Base-by-base conservation (phyloP, 1,140 invertebrate genomes). In the Calycopis cecrops region DNA sequence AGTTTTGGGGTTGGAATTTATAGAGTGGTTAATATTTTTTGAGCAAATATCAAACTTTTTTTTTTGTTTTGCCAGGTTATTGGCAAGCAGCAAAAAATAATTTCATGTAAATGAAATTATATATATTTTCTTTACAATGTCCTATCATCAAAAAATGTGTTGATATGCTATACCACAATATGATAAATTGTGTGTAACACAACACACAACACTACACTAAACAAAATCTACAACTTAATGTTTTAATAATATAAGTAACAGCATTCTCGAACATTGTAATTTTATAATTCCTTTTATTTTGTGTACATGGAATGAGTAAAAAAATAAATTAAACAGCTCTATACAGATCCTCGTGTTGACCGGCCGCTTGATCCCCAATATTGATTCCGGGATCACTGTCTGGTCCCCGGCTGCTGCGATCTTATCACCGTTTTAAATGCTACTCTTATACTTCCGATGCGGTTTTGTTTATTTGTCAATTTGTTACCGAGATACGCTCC, bases 361-460 rank as follows among this genome's bases (percentile, higher is more conserved):
- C 58, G 55, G 59, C 53, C 65, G 65, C 70, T 73, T 85, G 77
- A 85, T 85, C 76, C 77, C 69, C 65, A 70, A 79, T 85, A 85
- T 85, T 85, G 81, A 85, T 85, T 85, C 67, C 54, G 62, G 71
- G 75, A 73, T 80, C 73, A 77, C 63, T 61, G 66, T 60, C 57
- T 34, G 55, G 54, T 52, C 52, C 59, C 58, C 58, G 69, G 55
- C 61, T 71, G 59, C 53, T 50, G 63, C 55, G 73, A 79, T 81
- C 68, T 76, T 84, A 84, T 84, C 80, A 77, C 80, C 77, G 70
- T 79, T 79, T 79, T 77, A 79, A 81, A 81, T 79, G 69, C 63
- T 63, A 54, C 48, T 68, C 61, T 66, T 55, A 62, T 68, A 62
- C 59, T 63, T 62, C 67, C 57, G 56, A 60, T 67, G 54, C 57